These are phyloP conservation scores for Meloe dianella DNA, from an alignment of 2,888 invertebrate genomes.

Conservation along the genomic window DNA sequence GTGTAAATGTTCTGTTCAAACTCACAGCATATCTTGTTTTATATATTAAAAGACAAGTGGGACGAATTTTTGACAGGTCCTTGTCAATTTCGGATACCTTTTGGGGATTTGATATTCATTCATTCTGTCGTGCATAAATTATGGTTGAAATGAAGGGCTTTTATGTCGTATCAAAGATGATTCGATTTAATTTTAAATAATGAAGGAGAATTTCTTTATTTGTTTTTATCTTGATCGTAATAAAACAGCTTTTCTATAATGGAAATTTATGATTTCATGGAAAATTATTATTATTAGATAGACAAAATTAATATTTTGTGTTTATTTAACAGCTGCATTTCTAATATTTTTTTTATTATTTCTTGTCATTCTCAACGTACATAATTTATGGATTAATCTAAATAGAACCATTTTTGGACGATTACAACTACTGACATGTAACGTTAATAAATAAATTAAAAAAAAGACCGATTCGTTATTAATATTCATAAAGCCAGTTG, in stretches of 20 bases:
- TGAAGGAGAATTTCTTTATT: constrained; percentile 17
- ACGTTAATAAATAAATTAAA: constrained; percentile 11
- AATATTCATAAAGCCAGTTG: constrained; percentile 30
- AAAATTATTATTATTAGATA: background rate
- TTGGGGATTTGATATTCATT: constrained; percentile 23
- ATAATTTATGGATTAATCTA: constrained; percentile 23
- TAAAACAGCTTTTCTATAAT: too few species aligned
- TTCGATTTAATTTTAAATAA: constrained; percentile 28
- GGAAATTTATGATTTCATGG: background rate
- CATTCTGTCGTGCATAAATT: constrained; percentile 25
- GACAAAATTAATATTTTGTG: background rate
- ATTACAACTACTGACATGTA: constrained; percentile 30
- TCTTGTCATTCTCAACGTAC: constrained; percentile 2
- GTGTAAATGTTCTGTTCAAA: background rate
- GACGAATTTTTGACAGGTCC: constrained; percentile 10
- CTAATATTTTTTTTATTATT: constrained; percentile 11
- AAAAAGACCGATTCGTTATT: constrained; percentile 24
- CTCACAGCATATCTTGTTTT: background rate
- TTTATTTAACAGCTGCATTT: background rate
- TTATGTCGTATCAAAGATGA: constrained; percentile 16
- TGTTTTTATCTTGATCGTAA: constrained; percentile 5
- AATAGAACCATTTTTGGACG: constrained; percentile 23
- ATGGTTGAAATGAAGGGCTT: constrained; percentile 20
- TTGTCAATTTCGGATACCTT: constrained; percentile 9
- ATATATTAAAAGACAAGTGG: constrained; percentile 9